Conservation (phyloP, 2,797 vertebrate species). For the Pitangus sulphuratus region DNA sequence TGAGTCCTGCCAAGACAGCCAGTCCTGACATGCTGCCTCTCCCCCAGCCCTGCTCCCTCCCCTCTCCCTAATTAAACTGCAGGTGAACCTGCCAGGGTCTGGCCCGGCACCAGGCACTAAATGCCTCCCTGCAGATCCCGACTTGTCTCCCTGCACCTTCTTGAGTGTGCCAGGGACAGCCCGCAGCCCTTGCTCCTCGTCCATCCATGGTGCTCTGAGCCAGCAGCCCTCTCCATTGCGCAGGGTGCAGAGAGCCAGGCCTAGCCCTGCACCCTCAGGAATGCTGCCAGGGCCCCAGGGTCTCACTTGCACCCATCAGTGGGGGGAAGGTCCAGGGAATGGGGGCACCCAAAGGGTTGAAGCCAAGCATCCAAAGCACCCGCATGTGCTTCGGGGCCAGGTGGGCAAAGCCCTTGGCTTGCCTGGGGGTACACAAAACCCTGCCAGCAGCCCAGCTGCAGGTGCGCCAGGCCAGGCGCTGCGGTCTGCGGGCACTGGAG, state of each 20-base stretch:
- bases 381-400: neutral
- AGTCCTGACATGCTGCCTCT: conserved; percentile 51
- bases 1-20: neutral
- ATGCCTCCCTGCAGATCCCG: conserved; percentile 65
- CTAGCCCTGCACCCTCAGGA: fast-evolving
- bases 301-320: neutral
- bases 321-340: neutral
- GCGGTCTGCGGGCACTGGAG: neutral
- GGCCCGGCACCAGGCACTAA: conserved; percentile 70
- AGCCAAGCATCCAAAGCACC: neutral
- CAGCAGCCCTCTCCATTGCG: neutral
- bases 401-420: conserved; percentile 19
- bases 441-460: conserved; percentile 25
- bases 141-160: conserved; percentile 69
- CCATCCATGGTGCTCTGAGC: neutral
- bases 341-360: neutral
- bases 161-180: conserved; percentile 38
- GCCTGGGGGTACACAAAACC: neutral
- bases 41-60: conserved; percentile 60
- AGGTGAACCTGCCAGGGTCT: conserved; percentile 81
- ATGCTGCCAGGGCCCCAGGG: neutral
- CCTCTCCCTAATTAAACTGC: conserved; percentile 82
- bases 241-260: neutral
- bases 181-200: neutral
- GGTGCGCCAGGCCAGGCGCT: neutral